Conservation (phyloP, 2,797 vertebrate species). For the Australoheros facetus region DNA sequence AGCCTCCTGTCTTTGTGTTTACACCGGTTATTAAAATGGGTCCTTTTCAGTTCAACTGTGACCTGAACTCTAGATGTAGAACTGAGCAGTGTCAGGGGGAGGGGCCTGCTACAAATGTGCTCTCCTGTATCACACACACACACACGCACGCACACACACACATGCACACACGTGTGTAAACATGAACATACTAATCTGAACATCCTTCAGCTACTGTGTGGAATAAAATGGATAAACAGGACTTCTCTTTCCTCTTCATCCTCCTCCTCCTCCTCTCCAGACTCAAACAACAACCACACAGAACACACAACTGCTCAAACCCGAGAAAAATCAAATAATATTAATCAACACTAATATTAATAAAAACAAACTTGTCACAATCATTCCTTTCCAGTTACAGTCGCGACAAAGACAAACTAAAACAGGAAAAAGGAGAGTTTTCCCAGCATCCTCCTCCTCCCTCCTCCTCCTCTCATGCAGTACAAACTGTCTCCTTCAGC, state of each 20-base stretch:
- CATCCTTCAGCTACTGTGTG: conserved; percentile 36
- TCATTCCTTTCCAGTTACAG: conserved; percentile 76
- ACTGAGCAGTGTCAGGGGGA: background rate
- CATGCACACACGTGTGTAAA: conserved; percentile 6
- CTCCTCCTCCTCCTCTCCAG: conserved; percentile 72
- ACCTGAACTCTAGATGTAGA: background rate
- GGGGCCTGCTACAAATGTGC: background rate
- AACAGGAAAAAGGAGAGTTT: conserved; percentile 70
- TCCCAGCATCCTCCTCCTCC: conserved; percentile 69
- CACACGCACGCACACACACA: too few species aligned
- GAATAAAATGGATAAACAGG: conserved; percentile 42
- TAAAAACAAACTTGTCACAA: conserved; percentile 82
- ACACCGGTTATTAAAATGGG: background rate
- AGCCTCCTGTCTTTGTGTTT: background rate
- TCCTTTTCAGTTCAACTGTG: background rate
- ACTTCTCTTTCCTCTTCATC: conserved; percentile 53
- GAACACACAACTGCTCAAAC: conserved; percentile 83
- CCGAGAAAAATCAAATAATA: conserved; percentile 82
- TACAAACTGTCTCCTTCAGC: conserved; percentile 78
- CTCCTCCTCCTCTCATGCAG: conserved; percentile 82
- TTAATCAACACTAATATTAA: conserved; percentile 79
- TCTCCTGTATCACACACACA: background rate
- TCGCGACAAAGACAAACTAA: conserved; percentile 73
- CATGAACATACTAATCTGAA: conserved; percentile 3
- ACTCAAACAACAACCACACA: conserved; percentile 75